A percentile compares a stretch with the other conserved stretches of the same genome.
These are phyloP conservation scores for Buathra laborator DNA, from an alignment of 2,888 invertebrate genomes.

Conservation along the genomic window DNA sequence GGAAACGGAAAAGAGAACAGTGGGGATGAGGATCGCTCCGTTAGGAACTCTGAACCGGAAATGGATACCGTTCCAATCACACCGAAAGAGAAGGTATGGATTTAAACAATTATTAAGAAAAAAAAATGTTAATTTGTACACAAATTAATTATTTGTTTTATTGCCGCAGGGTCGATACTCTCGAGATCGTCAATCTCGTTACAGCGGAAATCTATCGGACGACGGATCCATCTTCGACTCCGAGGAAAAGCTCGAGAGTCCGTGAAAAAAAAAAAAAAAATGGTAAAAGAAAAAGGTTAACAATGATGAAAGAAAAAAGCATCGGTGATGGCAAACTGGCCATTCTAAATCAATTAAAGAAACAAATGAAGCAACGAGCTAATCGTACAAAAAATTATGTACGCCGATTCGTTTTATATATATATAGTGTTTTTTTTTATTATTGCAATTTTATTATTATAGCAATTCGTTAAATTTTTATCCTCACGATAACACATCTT, in stretches of 20 bases:
- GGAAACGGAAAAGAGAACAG: constrained; percentile 31
- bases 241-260: constrained; percentile 58
- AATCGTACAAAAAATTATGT: constrained; percentile 47
- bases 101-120: background rate
- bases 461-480: constrained; percentile 59
- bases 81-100: constrained; percentile 7
- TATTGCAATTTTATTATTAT: constrained; percentile 59
- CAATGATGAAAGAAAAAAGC: constrained; percentile 3
- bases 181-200: constrained; percentile 4
- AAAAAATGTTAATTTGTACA: background rate
- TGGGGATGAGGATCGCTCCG: background rate
- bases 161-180: constrained; percentile 30
- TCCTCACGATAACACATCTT: constrained; percentile 39
- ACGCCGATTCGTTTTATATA: constrained; percentile 35
- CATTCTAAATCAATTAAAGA: constrained; percentile 38
- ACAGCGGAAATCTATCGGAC: constrained; percentile 57
- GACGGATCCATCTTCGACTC: constrained; percentile 68
- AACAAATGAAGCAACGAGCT: constrained; percentile 26
- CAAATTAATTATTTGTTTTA: background rate
- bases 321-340: constrained; percentile 1
- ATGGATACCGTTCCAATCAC: background rate
- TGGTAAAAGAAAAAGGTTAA: constrained; percentile 35
- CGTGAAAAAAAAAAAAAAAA: constrained; percentile 17
- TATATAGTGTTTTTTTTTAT: constrained; percentile 1
- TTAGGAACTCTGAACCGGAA: background rate